Conservation (phyloP, 2,113 vertebrate genomes). For the Mystacornis crossleyi region DNA sequence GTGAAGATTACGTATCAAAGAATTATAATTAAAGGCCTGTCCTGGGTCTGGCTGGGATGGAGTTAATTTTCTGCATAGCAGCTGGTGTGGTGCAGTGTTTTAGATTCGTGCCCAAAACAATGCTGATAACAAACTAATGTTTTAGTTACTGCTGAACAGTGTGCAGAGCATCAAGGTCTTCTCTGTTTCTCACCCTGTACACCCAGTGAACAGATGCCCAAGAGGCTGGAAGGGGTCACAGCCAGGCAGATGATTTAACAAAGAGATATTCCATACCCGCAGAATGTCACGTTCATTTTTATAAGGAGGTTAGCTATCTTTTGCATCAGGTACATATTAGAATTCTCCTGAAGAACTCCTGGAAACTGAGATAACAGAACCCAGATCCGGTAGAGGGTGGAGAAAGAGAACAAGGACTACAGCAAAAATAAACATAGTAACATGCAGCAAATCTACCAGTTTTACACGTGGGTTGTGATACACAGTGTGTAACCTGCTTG, state of each 20-base stretch:
- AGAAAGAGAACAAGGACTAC: neutral
- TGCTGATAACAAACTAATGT: neutral
- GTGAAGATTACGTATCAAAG: neutral
- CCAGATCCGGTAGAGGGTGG: neutral
- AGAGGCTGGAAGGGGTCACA: neutral
- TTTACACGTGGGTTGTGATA: neutral
- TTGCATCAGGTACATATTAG: neutral
- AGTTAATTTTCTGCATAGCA: neutral
- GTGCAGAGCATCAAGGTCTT: neutral
- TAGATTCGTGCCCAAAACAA: neutral
- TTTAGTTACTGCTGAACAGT: neutral
- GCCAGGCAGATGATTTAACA: neutral
- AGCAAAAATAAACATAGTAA: neutral
- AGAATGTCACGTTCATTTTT: accelerated
- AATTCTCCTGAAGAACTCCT: neutral
- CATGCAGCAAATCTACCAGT: neutral
- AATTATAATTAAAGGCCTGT: neutral
- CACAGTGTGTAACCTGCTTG: neutral
- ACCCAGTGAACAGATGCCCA: neutral
- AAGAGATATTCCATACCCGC: neutral
- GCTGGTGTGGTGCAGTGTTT: neutral
- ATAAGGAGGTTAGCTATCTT: neutral
- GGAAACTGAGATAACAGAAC: neutral
- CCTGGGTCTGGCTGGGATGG: neutral
- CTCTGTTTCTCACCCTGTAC: neutral